These are phyloP conservation scores for Drosophila gunungcola DNA, from an alignment of 1,140 invertebrate species.

Conservation along the genomic window DNA sequence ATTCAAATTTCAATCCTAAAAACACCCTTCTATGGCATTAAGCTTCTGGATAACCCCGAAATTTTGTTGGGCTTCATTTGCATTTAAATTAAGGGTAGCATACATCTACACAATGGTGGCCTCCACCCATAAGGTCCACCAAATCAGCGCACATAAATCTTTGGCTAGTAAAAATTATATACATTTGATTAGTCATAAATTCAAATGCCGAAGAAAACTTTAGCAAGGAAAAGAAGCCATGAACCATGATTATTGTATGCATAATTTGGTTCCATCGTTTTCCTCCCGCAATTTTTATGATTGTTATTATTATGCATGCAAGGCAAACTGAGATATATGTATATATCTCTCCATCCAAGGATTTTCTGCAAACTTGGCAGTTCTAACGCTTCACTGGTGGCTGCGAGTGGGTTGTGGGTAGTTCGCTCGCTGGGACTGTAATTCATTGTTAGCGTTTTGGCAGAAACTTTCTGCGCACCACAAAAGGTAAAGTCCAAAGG, in stretches of 20 bases:
- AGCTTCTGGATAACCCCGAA: conserved; percentile 18
- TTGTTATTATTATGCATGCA: conserved; percentile 77
- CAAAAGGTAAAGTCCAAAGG: conserved; percentile 49
- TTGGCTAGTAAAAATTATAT: conserved; percentile 68
- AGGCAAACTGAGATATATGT: conserved; percentile 27
- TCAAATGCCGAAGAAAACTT: conserved; percentile 46
- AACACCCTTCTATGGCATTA: conserved; percentile 2
- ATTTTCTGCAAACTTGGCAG: conserved; percentile 68
- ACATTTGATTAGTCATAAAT: conserved; percentile 75
- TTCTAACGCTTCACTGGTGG: conserved; percentile 52
- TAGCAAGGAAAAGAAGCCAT: conserved; percentile 28
- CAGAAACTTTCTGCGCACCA: conserved; percentile 33
- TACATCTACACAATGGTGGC: conserved; percentile 37
- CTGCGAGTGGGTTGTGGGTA: conserved; percentile 6
- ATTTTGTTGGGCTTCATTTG: conserved; percentile 41
- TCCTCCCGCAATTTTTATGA: conserved; percentile 61
- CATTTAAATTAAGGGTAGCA: conserved; percentile 67
- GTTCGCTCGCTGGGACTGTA: conserved; percentile 19
- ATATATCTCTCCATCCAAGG: not conserved
- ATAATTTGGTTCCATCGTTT: conserved; percentile 49
- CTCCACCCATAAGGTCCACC: conserved; percentile 9
- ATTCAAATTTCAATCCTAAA: not conserved
- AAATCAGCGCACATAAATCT: conserved; percentile 72
- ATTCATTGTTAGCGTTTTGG: conserved; percentile 63
- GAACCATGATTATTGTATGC: conserved; percentile 59